Conservation (phyloP, 2,888 invertebrate genomes). For the Latheticus oryzae region DNA sequence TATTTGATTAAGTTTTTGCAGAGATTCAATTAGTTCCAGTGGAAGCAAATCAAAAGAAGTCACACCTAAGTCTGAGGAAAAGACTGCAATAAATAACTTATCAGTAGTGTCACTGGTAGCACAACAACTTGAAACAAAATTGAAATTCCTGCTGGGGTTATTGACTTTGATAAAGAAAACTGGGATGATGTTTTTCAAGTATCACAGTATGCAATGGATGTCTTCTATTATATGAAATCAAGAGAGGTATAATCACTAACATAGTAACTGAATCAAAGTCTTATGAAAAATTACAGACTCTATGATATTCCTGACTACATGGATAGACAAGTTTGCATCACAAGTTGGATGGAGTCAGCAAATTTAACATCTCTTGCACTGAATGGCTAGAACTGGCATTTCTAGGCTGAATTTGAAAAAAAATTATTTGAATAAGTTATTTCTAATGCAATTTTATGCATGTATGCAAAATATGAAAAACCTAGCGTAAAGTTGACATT, state of each 20-base stretch:
- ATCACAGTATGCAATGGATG: conserved; percentile 91
- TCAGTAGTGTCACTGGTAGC: conserved; percentile 56
- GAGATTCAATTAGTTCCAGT: conserved; percentile 56
- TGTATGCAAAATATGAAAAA: too few species aligned
- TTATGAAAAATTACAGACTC: too few species aligned
- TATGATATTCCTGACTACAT: conserved; percentile 88
- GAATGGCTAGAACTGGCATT: too few species aligned
- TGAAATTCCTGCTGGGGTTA: conserved; percentile 74
- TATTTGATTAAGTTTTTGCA: conserved; percentile 45
- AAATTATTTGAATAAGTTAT: too few species aligned
- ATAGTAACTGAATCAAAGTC: too few species aligned
- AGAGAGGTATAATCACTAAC: too few species aligned
- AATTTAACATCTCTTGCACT: too few species aligned
- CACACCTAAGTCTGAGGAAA: conserved; percentile 28
- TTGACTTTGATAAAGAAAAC: conserved; percentile 88
- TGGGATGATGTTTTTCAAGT: conserved; percentile 88
- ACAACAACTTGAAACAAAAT: conserved; percentile 58
- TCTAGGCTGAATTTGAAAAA: too few species aligned
- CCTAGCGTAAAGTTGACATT: too few species aligned
- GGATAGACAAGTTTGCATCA: conserved; percentile 80
- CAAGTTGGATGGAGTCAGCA: conserved; percentile 92
- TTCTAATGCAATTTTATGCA: too few species aligned
- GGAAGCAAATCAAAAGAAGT: too few species aligned
- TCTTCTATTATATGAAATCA: conserved; percentile 90
- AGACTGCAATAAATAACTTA: conserved; percentile 19